These are phyloP conservation scores for Gonatopus flavifemur DNA, from an alignment of 1,140 invertebrate genomes.

Conservation along the genomic window DNA sequence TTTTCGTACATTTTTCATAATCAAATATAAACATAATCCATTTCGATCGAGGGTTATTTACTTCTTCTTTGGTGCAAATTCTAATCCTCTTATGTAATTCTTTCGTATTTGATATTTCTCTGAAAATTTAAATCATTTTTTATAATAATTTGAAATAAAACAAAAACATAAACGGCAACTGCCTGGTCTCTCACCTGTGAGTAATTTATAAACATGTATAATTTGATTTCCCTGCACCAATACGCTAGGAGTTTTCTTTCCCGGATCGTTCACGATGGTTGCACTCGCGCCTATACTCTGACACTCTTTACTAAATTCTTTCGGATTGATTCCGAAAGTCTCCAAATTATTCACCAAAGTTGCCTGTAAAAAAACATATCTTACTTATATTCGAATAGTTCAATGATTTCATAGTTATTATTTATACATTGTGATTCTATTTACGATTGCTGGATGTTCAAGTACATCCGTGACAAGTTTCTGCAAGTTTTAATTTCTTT, in stretches of 20 bases:
- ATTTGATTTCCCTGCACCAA: constrained; percentile 92
- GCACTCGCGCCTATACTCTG: constrained; percentile 87
- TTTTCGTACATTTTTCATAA: no score
- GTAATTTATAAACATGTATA: constrained; percentile 71
- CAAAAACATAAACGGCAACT: no score
- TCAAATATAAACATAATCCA: no score
- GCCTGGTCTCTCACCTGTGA: constrained; percentile 64
- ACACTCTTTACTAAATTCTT: constrained; percentile 78
- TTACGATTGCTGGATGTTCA: no score
- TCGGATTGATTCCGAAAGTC: constrained; percentile 77
- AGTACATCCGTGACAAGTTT: no score
- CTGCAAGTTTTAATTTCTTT: no score
- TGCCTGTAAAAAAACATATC: no score
- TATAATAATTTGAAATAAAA: constrained; percentile 5
- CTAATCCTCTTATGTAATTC: constrained; percentile 66
- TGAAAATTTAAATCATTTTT: constrained; percentile 32
- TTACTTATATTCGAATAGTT: no score
- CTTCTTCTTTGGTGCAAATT: constrained; percentile 67
- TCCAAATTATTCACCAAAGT: constrained; percentile 88
- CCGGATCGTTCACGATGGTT: constrained; percentile 73
- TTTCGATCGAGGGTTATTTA: no score
- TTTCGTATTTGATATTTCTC: constrained; percentile 69
- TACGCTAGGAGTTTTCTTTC: constrained; percentile 76
- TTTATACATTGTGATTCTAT: no score
- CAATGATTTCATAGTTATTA: no score